These are phyloP conservation scores for Colletes gigas DNA, from an alignment of 1,140 invertebrate genomes.

Conservation along the genomic window DNA sequence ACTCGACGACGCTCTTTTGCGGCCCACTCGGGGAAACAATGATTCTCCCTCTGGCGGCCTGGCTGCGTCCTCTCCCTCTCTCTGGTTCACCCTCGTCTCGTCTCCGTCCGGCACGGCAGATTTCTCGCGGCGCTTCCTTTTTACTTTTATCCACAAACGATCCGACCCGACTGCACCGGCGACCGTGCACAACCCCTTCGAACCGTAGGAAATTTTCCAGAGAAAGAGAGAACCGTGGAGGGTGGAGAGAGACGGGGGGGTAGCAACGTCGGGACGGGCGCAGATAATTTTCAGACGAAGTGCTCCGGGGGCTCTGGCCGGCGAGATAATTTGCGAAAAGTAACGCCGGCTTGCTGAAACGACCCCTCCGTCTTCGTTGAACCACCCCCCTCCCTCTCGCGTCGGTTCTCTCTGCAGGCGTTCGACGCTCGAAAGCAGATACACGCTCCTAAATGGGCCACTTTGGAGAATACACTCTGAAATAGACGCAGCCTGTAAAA, in stretches of 20 bases:
- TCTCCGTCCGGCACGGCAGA: constrained; percentile 50
- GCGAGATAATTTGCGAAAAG: constrained; percentile 61
- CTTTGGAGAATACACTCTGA: constrained; percentile 23
- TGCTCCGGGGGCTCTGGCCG: constrained; percentile 22
- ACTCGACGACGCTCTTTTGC: constrained; percentile 64
- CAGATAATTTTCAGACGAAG: constrained; percentile 59
- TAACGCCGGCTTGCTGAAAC: constrained; percentile 54
- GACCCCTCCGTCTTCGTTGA: constrained; percentile 35
- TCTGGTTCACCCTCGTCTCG: constrained; percentile 30
- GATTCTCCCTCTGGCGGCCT: constrained; percentile 51
- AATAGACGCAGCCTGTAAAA: constrained; percentile 29
- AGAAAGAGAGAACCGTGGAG: neutral
- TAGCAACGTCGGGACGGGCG: constrained; percentile 27
- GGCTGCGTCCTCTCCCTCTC: constrained; percentile 20
- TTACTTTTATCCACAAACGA: constrained; percentile 46
- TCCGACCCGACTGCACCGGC: constrained; percentile 36
- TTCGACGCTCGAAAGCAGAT: constrained; percentile 32
- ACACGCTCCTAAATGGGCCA: constrained; percentile 38
- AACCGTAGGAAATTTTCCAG: constrained; percentile 8
- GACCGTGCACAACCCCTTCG: constrained; percentile 8
- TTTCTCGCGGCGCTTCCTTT: constrained; percentile 51
- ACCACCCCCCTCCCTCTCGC: neutral
- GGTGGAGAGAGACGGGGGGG: neutral
- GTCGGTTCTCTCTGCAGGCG: neutral
- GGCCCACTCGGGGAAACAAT: constrained; percentile 68